Evolutionary conservation across 2,113 vertebrate genomes (phyloP).

Genomic region (Chionomys nivalis): DNA sequence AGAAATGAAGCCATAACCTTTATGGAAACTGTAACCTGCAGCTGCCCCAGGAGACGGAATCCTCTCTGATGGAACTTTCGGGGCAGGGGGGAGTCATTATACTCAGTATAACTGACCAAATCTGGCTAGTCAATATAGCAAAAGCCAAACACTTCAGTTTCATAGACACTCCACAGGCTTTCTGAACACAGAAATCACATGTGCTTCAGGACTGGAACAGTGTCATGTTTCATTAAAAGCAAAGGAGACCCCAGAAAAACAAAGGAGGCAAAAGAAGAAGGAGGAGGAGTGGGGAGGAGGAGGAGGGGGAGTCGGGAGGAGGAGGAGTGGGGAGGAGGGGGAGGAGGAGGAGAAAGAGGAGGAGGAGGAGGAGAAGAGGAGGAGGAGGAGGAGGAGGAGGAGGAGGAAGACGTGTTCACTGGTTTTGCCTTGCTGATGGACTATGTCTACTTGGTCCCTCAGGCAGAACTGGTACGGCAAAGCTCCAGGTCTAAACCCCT

Average conservation of each 20-base stretch:
- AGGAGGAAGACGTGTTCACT: not conserved
- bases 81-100: not conserved
- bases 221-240: slow-evolving; percentile 33
- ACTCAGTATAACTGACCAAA: slow-evolving; percentile 49
- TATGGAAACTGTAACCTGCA: slow-evolving; percentile 28
- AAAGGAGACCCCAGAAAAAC: slow-evolving; percentile 50
- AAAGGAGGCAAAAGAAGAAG: not conserved
- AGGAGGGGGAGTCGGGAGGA: too few relatives aligned
- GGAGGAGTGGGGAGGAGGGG: too few relatives aligned
- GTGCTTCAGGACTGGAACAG: slow-evolving; percentile 24
- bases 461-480: slow-evolving; percentile 44
- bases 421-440: slow-evolving; percentile 54
- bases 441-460: slow-evolving; percentile 49
- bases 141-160: slow-evolving; percentile 66
- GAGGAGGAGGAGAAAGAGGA: too few relatives aligned
- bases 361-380: too few relatives aligned
- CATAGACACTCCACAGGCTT: slow-evolving; percentile 68
- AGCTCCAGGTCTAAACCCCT: slow-evolving; percentile 9
- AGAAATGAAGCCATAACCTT: slow-evolving; percentile 60
- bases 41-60: slow-evolving; percentile 44
- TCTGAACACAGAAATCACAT: slow-evolving; percentile 54
- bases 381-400: too few relatives aligned
- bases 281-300: too few relatives aligned
- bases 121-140: slow-evolving; percentile 45
- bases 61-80: slow-evolving; percentile 61